These are phyloP conservation scores for Microvelia longipes DNA, from an alignment of 1,140 invertebrate genomes.

Conservation along the genomic window DNA sequence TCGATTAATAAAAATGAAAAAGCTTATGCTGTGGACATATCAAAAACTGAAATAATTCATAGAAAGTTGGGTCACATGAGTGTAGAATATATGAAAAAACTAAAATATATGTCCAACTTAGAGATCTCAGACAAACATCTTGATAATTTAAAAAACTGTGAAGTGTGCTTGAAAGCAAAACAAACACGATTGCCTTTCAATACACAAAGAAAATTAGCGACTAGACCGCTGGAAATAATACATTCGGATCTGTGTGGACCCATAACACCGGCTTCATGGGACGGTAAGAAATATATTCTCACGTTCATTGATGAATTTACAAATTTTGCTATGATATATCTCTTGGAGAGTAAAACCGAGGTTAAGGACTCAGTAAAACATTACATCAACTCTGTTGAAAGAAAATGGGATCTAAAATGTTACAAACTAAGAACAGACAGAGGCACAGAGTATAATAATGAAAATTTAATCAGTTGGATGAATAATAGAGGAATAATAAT, in stretches of 20 bases:
- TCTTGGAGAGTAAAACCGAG: conserved; percentile 11
- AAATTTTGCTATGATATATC: conserved; percentile 2
- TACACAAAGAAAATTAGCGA: background rate
- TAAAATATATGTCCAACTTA: too few species aligned
- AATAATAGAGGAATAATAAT: conserved; percentile 6
- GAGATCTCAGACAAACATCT: too few species aligned
- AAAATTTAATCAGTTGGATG: conserved; percentile 1
- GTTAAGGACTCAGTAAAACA: conserved; percentile 3
- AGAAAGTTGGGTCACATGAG: too few species aligned
- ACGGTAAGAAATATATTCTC: conserved; percentile 28
- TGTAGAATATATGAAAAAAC: too few species aligned
- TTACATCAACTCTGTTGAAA: conserved; percentile 1
- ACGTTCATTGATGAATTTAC: conserved; percentile 33
- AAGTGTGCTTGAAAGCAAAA: background rate
- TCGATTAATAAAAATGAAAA: too few species aligned
- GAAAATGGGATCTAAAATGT: conserved; percentile 11
- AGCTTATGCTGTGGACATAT: too few species aligned
- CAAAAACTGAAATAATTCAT: too few species aligned
- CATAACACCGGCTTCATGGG: conserved; percentile 27
- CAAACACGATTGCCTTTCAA: conserved; percentile 2
- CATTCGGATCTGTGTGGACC: conserved; percentile 30
- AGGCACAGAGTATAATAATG: conserved; percentile 24
- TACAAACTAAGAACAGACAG: conserved; percentile 20
- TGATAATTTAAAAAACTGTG: too few species aligned
- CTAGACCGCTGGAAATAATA: conserved; percentile 6